These are phyloP conservation scores for Falcunculus frontatus DNA, from an alignment of 2,113 vertebrate genomes.

Conservation along the genomic window DNA sequence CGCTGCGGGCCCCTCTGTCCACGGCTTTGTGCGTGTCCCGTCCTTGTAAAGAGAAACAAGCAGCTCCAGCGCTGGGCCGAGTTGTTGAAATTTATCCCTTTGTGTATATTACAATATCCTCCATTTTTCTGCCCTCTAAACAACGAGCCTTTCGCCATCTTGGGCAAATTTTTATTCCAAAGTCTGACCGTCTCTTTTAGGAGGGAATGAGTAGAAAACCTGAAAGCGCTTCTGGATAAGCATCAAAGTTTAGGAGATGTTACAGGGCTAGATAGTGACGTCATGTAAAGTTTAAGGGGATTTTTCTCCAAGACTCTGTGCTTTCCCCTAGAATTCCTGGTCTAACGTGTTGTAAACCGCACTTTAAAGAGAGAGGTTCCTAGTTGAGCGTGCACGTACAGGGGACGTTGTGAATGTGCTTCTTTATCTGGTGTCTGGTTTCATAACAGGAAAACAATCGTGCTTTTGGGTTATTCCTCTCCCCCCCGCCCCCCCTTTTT, in stretches of 20 bases:
- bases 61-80: slow-evolving; percentile 82
- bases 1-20: background rate
- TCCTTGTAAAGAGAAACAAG: slow-evolving; percentile 75
- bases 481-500: rapidly evolving
- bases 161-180: slow-evolving; percentile 85
- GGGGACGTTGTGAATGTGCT: background rate
- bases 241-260: slow-evolving; percentile 77
- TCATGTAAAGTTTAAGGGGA: slow-evolving; percentile 78
- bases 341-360: background rate
- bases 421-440: background rate
- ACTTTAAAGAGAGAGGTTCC: background rate
- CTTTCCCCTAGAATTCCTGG: background rate
- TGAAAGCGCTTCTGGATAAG: slow-evolving; percentile 56
- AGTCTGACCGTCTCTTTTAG: slow-evolving; percentile 35
- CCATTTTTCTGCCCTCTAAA: slow-evolving; percentile 98
- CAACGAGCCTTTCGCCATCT: slow-evolving; percentile 99
- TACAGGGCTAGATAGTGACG: slow-evolving; percentile 70
- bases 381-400: background rate
- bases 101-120: slow-evolving; percentile 99
- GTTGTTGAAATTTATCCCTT: slow-evolving; percentile 95
- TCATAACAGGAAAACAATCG: slow-evolving; percentile 31
- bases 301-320: slow-evolving; percentile 37
- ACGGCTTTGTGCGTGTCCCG: slow-evolving; percentile 79
- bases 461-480: background rate
- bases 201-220: slow-evolving; percentile 54